These are phyloP conservation scores for Alectoris magna DNA, from an alignment of 2,797 vertebrate species.

Conservation along the genomic window DNA sequence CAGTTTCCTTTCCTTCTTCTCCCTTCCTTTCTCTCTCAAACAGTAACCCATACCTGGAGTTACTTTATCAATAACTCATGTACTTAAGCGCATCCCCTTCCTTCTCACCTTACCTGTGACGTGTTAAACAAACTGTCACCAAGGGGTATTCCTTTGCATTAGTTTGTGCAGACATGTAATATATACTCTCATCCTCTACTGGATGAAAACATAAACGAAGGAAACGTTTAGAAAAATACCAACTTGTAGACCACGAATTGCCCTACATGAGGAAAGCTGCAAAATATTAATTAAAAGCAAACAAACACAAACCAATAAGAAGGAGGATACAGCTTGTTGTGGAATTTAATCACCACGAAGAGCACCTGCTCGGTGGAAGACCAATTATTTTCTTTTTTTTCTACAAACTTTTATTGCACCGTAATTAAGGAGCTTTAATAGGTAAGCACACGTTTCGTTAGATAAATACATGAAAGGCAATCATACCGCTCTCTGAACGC, in stretches of 20 bases:
- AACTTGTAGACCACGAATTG: neutral
- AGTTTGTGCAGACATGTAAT: neutral
- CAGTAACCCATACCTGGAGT: neutral
- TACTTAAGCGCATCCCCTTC: neutral
- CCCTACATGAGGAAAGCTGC: neutral
- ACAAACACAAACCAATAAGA: neutral
- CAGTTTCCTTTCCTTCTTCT: neutral
- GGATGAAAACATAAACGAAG: neutral
- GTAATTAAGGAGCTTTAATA: constrained; percentile 9
- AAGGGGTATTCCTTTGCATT: neutral
- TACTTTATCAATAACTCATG: neutral
- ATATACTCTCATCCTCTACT: neutral
- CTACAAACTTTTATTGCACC: neutral
- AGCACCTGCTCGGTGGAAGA: neutral
- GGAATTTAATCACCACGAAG: constrained; percentile 10
- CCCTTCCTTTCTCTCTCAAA: neutral
- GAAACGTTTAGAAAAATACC: neutral
- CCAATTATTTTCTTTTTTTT: neutral
- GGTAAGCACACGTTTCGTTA: neutral
- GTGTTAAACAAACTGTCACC: neutral
- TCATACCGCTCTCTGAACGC: neutral
- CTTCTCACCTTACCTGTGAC: neutral
- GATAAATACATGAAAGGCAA: constrained; percentile 3
- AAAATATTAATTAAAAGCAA: neutral
- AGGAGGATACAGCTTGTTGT: neutral